Base-by-base conservation (phyloP, 2,888 invertebrate species). In the Nymphalis polychloros region DNA sequence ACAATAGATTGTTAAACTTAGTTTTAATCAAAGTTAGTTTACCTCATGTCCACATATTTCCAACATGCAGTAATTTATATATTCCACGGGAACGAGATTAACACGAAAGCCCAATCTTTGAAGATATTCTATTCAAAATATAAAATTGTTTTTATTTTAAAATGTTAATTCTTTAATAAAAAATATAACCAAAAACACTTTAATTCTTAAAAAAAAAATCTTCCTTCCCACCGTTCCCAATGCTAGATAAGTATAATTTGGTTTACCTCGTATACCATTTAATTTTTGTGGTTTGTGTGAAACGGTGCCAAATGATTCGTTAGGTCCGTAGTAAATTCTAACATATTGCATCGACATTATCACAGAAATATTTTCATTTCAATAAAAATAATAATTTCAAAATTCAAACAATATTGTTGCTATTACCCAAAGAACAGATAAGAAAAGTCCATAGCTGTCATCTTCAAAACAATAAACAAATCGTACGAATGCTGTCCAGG, bases 21-120 rank as follows among this genome's bases (percentile, higher is more conserved):
- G 27, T 31, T n/a, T 79, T n/a, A n/a, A n/a, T n/a, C n/a, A n/a
- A 31, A 31, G 27, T 31, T 31, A 31, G 27, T 31, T n/a, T 79
- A 88, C 89, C 85, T 89, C 87, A 60, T 85, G 81, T 0, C 86
- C 88, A 73, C 85, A 84, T 78, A 89, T 86, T 72, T 88, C 87
- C 31, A 90, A 63, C 71, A 88, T 77, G 65, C 89, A 90, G 68
- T 83, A 85, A 76, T 90, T 85, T 3, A 82, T 64, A 65, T 73
- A 83, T 0, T 81, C 76, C 0, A 88, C 86, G 0, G 84, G 86
- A 0, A 79, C 69, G 0, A 88, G 71, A 27, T 86, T 82, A 16
- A 90, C 84, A 7, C 86, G 82, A 63, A 81, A 90, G 0, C 89
- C 89, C 5, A 86, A 76, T 63, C 79, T 81, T 62, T 77, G 83